phyloP scores from a whole-genome alignment of 1,140 invertebrate species.

The Euwallacea similis region DNA sequence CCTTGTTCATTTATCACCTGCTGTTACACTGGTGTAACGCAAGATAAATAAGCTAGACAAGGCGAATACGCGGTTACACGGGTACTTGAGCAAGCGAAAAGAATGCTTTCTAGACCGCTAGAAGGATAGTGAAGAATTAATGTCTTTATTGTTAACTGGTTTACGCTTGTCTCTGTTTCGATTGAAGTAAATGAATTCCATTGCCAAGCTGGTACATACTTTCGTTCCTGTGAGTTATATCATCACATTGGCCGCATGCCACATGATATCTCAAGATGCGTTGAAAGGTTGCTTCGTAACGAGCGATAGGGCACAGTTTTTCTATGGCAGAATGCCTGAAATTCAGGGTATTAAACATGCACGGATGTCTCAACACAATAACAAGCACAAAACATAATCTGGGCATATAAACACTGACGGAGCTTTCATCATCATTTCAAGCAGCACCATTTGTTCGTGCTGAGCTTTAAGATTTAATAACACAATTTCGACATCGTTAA shows the following conservation, averaged over 20 bases:
- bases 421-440: too few species aligned
- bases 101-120: constrained; percentile 11
- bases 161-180: too few species aligned
- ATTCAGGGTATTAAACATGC: too few species aligned
- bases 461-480: too few species aligned
- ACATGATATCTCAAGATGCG: background rate
- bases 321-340: too few species aligned
- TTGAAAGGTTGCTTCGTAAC: background rate
- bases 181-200: too few species aligned
- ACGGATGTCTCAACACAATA: too few species aligned
- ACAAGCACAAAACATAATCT: too few species aligned
- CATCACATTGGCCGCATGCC: background rate
- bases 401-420: too few species aligned
- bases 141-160: background rate
- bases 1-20: constrained; percentile 26
- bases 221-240: background rate
- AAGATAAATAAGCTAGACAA: constrained; percentile 26
- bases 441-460: too few species aligned
- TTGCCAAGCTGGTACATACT: background rate
- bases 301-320: background rate
- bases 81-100: constrained; percentile 7
- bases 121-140: background rate
- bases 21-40: constrained; percentile 1
- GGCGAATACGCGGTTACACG: constrained; percentile 11
- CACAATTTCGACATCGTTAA: too few species aligned